These are phyloP conservation scores for Aplochiton taeniatus DNA, from an alignment of 2,797 vertebrate species.

Conservation along the genomic window DNA sequence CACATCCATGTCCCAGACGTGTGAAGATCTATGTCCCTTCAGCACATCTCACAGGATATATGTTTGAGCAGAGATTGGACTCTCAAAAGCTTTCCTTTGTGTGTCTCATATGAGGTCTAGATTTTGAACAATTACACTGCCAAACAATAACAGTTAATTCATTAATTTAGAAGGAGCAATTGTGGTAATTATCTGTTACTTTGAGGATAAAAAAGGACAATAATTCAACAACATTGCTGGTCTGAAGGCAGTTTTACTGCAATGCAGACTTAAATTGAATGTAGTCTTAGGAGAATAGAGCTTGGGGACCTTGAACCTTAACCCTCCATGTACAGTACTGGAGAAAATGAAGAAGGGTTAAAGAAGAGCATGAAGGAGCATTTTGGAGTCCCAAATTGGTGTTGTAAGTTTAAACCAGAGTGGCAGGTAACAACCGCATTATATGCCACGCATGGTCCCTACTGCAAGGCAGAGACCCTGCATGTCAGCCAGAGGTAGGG, in stretches of 20 bases:
- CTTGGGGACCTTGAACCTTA: neutral
- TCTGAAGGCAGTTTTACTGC: too few relatives aligned
- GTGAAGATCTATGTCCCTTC: constrained; percentile 47
- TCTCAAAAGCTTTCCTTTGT: constrained; percentile 63
- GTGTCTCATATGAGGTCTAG: constrained; percentile 47
- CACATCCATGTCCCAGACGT: constrained; percentile 52
- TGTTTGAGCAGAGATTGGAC: constrained; percentile 56
- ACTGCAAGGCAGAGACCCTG: constrained; percentile 83
- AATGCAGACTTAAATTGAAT: too few relatives aligned
- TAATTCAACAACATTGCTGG: neutral
- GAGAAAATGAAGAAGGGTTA: constrained; percentile 15
- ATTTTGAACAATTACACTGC: constrained; percentile 16
- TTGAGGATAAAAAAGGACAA: constrained; percentile 29
- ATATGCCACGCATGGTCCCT: constrained; percentile 75
- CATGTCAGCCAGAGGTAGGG: constrained; percentile 85
- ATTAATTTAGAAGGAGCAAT: too few relatives aligned
- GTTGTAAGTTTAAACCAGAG: constrained; percentile 77
- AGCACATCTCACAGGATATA: constrained; percentile 53
- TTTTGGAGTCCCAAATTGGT: constrained; percentile 51
- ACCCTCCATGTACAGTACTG: neutral
- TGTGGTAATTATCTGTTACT: too few relatives aligned
- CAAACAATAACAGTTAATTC: too few relatives aligned
- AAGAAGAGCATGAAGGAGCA: constrained; percentile 54
- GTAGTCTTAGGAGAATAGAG: too few relatives aligned
- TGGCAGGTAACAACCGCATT: constrained; percentile 82